A percentile compares a stretch with the other conserved stretches of the same genome.
phyloP scores from a whole-genome alignment of 2,113 vertebrate genomes.

The Ceyx melanurus region DNA sequence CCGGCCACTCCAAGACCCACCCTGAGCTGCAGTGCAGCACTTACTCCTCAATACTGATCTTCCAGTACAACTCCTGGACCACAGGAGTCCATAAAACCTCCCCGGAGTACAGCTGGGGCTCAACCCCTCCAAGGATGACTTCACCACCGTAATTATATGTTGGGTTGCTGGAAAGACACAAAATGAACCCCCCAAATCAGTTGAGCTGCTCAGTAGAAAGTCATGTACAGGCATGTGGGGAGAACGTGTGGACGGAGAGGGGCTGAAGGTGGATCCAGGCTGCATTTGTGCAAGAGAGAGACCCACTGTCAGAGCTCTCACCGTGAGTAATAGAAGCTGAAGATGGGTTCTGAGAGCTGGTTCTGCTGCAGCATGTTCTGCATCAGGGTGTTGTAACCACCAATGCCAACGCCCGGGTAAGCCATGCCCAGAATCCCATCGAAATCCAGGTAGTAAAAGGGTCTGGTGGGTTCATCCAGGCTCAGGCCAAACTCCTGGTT shows the following conservation, averaged over 20 bases:
- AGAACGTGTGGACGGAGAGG: fast-evolving
- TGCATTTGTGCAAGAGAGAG: not conserved
- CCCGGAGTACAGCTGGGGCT: conserved; percentile 51
- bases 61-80: conserved; percentile 65
- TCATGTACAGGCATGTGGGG: fast-evolving
- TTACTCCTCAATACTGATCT: conserved; percentile 67
- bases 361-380: conserved; percentile 49
- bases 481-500: conserved; percentile 81
- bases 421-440: conserved; percentile 74
- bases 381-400: not conserved
- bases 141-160: conserved; percentile 32
- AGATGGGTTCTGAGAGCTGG: conserved; percentile 56
- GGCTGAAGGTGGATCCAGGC: not conserved
- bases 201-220: not conserved
- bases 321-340: conserved; percentile 70
- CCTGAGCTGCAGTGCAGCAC: fast-evolving
- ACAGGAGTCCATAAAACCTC: conserved; percentile 67
- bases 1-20: fast-evolving
- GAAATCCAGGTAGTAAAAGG: conserved; percentile 65
- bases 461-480: conserved; percentile 40
- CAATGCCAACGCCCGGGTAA: conserved; percentile 30
- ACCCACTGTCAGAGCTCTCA: not conserved
- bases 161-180: conserved; percentile 24
- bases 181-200: not conserved
- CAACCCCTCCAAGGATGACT: conserved; percentile 67